Evolutionary conservation across 2,797 vertebrate species (phyloP).

Genomic region (Leptodactylus fallax): DNA sequence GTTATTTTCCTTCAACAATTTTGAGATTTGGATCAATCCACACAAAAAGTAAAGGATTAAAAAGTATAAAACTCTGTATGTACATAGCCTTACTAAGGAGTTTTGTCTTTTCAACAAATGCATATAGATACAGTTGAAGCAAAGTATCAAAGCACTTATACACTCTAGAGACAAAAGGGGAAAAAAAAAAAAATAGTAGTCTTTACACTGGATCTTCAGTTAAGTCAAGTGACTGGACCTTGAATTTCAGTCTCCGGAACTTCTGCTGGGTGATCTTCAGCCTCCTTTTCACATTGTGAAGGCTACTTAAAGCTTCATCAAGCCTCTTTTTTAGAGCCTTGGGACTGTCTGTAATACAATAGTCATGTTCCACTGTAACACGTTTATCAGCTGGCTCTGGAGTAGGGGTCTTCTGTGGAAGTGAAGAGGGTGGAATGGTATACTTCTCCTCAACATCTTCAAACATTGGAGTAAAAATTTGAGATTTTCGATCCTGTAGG

Average conservation of each 20-base stretch:
- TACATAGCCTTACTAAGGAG: conserved; percentile 30
- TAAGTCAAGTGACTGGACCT: conserved; percentile 53
- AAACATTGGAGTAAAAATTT: neutral
- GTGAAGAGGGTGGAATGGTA: neutral
- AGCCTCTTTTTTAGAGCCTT: conserved; percentile 52
- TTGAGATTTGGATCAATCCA: neutral
- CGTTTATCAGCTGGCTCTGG: conserved; percentile 37
- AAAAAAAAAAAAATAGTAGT: neutral
- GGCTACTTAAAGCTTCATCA: conserved; percentile 57
- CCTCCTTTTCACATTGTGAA: conserved; percentile 59
- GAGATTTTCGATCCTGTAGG: conserved; percentile 49
- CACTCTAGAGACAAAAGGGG: neutral
- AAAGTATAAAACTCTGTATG: conserved; percentile 47
- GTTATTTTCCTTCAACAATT: neutral
- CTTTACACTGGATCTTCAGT: conserved; percentile 45
- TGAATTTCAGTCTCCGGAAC: conserved; percentile 58
- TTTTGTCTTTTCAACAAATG: neutral
- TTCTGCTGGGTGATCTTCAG: conserved; percentile 62
- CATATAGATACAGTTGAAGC: conserved; percentile 3
- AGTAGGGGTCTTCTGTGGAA: neutral
- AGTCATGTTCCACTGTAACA: conserved; percentile 55
- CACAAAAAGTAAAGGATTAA: neutral
- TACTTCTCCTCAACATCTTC: neutral
- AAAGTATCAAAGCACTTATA: conserved; percentile 37
- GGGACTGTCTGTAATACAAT: conserved; percentile 62